Evolutionary conservation across 2,888 invertebrate genomes (phyloP), one percentile per base, ranked within the genome.

Genomic region (Thysanoteuthis rhombus): DNA sequence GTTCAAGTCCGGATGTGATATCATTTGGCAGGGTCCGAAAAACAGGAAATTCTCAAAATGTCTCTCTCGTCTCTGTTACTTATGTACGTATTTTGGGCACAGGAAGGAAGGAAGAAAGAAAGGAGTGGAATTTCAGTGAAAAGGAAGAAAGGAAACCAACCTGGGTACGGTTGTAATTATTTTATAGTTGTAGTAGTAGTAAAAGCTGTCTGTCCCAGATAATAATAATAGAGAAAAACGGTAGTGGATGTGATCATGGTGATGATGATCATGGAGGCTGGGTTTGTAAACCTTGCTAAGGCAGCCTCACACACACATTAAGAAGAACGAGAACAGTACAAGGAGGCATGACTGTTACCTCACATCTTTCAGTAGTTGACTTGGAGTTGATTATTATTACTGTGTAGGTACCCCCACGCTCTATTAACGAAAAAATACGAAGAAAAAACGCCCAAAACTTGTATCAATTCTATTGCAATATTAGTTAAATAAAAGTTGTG

Each of bases 1-100:
- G 75, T n/a, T 75, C n/a, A n/a, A 75, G 75, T 75, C 75, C 75
- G 75, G 75, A 75, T 75, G n/a, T 75, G 75, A 75, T 75, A 75
- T 75, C 75, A n/a, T 75, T 75, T n/a, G 75, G n/a, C n/a, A n/a
- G 75, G n/a, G 75, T 75, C 75, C n/a, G 75, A 75, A 75, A 75
- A 75, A 75, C 75, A 75, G 75, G 75, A 75, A 75, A 75, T 75
- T 75, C 75, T 75, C 75, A 75, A 75, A 75, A 75, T 75, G 75
- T 75, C 75, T 75, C 75, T 75, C 75, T 75, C 75, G 75, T 75
- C 75, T 75, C 8, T 75, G 75, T 75, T 75, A 75, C 75, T 75
- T 75, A 75, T 75, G 75, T 75, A n/a, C n/a, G n/a, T n/a, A 36
- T n/a, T 75, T 75, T n/a, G 75, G 75, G n/a, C 75, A n/a, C 75